Conservation (phyloP, 2,888 invertebrate genomes). For the Thymelicus lineola region DNA sequence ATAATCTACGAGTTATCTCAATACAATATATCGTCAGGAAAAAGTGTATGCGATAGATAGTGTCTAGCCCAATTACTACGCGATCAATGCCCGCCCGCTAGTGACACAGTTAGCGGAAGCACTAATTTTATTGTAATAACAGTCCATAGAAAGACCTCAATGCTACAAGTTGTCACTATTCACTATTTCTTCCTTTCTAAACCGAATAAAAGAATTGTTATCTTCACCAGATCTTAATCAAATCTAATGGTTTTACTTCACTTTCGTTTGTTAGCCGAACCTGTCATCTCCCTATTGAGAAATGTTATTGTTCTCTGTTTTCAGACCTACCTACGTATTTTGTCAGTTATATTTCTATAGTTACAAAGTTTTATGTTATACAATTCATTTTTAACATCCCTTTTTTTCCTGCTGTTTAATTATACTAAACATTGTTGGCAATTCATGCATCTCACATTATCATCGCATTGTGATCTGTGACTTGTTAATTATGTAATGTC, state of each 20-base stretch:
- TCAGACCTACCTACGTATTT: background rate
- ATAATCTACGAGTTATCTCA: too few relatives aligned
- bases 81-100: constrained; percentile 11
- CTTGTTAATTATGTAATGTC: too few relatives aligned
- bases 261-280: constrained; percentile 6
- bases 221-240: constrained; percentile 9
- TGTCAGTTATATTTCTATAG: background rate
- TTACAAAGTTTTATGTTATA: background rate
- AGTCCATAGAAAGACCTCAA: background rate
- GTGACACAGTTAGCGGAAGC: background rate
- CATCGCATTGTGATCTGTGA: too few relatives aligned
- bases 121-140: constrained; percentile 2
- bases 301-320: constrained; percentile 3
- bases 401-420: too few relatives aligned
- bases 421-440: too few relatives aligned
- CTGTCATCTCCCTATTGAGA: constrained; percentile 9
- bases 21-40: too few relatives aligned
- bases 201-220: constrained; percentile 10
- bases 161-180: constrained; percentile 11
- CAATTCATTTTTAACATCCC: too few relatives aligned
- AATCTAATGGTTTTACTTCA: constrained; percentile 14
- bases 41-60: too few relatives aligned
- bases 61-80: background rate
- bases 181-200: constrained; percentile 14
- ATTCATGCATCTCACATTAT: too few relatives aligned